Evolutionary conservation across 2,113 vertebrate genomes (phyloP).

Genomic region (Zosterops lateralis): DNA sequence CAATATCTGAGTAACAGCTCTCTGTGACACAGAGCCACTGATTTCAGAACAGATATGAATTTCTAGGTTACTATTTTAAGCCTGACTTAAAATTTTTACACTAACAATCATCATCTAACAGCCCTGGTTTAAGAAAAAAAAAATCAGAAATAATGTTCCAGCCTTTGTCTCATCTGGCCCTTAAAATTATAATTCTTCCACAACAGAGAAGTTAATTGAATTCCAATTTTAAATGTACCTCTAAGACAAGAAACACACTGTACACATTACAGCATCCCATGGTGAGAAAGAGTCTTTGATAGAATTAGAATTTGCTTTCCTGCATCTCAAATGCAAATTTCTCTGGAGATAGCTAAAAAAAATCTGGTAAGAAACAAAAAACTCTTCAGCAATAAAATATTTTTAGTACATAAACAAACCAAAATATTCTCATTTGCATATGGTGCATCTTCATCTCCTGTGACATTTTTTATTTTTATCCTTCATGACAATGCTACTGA

Average conservation of each 20-base stretch:
- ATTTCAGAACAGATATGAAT: neutral
- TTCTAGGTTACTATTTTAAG: neutral
- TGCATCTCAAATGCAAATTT: slow-evolving; percentile 44
- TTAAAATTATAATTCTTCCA: neutral
- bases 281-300: slow-evolving; percentile 29
- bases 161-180: neutral
- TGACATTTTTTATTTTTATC: slow-evolving; percentile 60
- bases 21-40: neutral
- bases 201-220: neutral
- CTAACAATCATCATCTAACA: neutral
- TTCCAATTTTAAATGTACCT: neutral
- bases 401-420: slow-evolving; percentile 47
- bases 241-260: slow-evolving; percentile 1
- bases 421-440: slow-evolving; percentile 51
- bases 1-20: neutral
- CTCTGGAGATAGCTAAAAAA: slow-evolving; percentile 34
- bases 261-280: neutral
- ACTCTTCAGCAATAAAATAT: slow-evolving; percentile 31
- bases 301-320: slow-evolving; percentile 13
- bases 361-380: slow-evolving; percentile 5
- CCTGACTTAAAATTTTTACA: neutral
- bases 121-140: neutral
- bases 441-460: slow-evolving; percentile 15
- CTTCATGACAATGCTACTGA: slow-evolving; percentile 37
- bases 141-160: neutral